Percentiles rank a stretch among this genome's conserved stretches.
Conservation (phyloP, 2,888 invertebrate species). For the Antheraea yamamai region DNA sequence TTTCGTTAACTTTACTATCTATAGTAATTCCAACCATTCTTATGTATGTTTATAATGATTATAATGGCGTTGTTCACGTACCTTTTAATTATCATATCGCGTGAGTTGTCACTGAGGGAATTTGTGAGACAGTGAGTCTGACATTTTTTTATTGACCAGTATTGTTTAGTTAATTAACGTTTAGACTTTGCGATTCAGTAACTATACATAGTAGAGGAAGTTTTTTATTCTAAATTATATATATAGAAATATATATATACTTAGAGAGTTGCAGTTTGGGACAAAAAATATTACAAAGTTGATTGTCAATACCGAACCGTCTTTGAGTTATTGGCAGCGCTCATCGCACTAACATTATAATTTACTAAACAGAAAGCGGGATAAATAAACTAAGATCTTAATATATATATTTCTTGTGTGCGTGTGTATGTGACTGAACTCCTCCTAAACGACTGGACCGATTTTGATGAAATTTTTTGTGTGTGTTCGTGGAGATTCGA, state of each 20-base stretch:
- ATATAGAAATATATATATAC: too few relatives aligned
- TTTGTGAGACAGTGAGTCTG: neutral
- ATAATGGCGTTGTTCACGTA: neutral
- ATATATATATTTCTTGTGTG: too few relatives aligned
- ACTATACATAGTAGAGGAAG: neutral
- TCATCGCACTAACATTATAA: neutral
- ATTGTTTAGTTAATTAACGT: neutral
- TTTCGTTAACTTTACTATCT: neutral
- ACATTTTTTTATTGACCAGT: neutral
- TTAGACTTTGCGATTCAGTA: neutral
- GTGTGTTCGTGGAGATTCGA: too few relatives aligned
- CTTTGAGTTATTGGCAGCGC: neutral
- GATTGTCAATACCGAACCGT: too few relatives aligned
- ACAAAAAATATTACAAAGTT: too few relatives aligned
- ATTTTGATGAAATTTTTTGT: too few relatives aligned
- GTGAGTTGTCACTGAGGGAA: neutral
- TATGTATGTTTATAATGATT: neutral
- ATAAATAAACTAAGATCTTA: neutral
- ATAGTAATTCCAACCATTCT: neutral
- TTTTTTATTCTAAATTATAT: too few relatives aligned
- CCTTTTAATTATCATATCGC: neutral
- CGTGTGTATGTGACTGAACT: too few relatives aligned
- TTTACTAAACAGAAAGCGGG: neutral
- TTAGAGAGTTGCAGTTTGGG: too few relatives aligned
- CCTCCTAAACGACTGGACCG: too few relatives aligned